phyloP scores from a whole-genome alignment of 2,888 invertebrate genomes.

The Hyles lineata region DNA sequence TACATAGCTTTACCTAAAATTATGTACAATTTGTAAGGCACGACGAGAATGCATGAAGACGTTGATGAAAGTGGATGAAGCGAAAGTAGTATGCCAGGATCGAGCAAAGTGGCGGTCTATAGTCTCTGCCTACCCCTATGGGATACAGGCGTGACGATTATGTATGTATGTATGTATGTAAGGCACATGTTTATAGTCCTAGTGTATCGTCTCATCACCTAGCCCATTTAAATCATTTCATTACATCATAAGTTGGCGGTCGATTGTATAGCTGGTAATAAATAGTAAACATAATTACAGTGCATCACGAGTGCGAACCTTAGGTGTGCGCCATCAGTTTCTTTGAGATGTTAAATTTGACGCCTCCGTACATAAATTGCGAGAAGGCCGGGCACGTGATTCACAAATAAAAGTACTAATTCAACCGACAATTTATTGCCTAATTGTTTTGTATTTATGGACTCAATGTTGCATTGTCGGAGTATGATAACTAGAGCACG shows the following conservation, averaged over 20 bases:
- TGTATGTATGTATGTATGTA: too few relatives aligned
- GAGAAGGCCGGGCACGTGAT: constrained; percentile 71
- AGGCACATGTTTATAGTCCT: neutral
- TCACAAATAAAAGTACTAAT: constrained; percentile 79
- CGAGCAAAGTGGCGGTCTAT: too few relatives aligned
- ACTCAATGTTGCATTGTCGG: neutral
- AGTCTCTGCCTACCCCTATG: too few relatives aligned
- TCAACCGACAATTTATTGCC: constrained; percentile 74
- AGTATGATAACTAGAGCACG: neutral
- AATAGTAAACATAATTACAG: constrained; percentile 72
- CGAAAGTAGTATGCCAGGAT: too few relatives aligned
- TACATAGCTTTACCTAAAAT: neutral
- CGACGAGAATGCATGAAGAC: too few relatives aligned
- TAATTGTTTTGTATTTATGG: constrained; percentile 79
- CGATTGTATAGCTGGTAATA: constrained; percentile 63
- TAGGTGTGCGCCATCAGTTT: constrained; percentile 70
- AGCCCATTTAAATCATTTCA: constrained; percentile 28
- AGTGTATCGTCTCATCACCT: constrained; percentile 13
- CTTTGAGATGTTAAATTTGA: constrained; percentile 75
- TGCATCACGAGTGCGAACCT: constrained; percentile 64
- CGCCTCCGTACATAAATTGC: constrained; percentile 75
- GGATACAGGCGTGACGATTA: too few relatives aligned
- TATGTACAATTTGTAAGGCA: neutral
- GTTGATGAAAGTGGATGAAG: too few relatives aligned
- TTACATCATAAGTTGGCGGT: constrained; percentile 48